phyloP scores from a whole-genome alignment of 2,113 vertebrate species.

The Pimephales promelas region DNA sequence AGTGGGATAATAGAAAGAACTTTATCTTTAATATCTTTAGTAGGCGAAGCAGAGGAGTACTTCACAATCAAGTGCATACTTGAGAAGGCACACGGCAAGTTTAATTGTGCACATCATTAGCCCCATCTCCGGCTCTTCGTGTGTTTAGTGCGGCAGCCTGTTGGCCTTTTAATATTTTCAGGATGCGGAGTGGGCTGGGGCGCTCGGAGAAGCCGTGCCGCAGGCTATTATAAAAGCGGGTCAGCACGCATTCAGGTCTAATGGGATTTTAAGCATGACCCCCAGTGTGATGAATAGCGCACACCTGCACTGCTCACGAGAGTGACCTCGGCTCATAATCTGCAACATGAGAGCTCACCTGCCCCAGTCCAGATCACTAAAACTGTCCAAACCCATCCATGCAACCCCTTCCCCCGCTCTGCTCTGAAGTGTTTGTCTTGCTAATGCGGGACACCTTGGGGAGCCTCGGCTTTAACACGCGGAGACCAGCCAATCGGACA shows the following conservation, averaged over 20 bases:
- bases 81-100: neutral
- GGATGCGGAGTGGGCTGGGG: slow-evolving; percentile 44
- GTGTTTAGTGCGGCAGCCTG: slow-evolving; percentile 40
- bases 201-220: slow-evolving; percentile 50
- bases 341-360: slow-evolving; percentile 78
- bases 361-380: slow-evolving; percentile 66
- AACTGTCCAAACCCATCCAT: slow-evolving; percentile 57
- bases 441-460: slow-evolving; percentile 70
- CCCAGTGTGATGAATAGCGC: slow-evolving; percentile 72
- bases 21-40: neutral
- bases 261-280: slow-evolving; percentile 77
- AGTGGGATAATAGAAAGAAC: neutral
- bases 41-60: neutral
- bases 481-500: slow-evolving; percentile 60
- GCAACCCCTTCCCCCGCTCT: slow-evolving; percentile 40
- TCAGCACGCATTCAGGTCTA: slow-evolving; percentile 62
- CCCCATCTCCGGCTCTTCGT: slow-evolving; percentile 29
- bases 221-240: slow-evolving; percentile 63
- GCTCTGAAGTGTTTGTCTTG: slow-evolving; percentile 71
- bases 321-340: slow-evolving; percentile 65
- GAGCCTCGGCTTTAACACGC: slow-evolving; percentile 69
- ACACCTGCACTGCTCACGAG: slow-evolving; percentile 74
- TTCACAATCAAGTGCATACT: slow-evolving; percentile 7
- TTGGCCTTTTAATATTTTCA: slow-evolving; percentile 53
- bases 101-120: slow-evolving; percentile 2